Base-by-base conservation (phyloP, 2,113 vertebrate species). In the Pseudopodoces humilis region DNA sequence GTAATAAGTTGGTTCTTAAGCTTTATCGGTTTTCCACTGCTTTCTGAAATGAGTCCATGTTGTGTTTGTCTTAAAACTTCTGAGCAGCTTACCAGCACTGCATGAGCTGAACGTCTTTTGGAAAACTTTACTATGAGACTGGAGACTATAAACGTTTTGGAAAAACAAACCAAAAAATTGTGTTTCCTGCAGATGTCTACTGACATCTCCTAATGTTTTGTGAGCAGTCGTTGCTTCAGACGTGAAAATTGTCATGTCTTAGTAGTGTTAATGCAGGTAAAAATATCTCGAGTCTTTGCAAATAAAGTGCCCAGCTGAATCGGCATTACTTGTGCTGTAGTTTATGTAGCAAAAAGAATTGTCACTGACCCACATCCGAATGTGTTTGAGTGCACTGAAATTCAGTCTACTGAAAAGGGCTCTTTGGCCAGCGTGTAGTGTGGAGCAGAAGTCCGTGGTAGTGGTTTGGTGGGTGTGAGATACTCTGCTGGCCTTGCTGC, bases 311-410 rank as follows among this genome's bases (percentile, higher is more conserved):
- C 8, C 9, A 10, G 1, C 6, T 37, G 19, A 83, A 31, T 33
- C 68, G 21, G 1, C 43, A 11, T 28, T 80, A 28, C 2, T 80
- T 81, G 6, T 28, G 8, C 16, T 78, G 13, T 47, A n/a, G 15
- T 63, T 7, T 56, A 4, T 46, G 28, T 43, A 43, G 12, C 13
- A 52, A 35, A 62, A 28, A 24, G 23, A 43, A 4, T 4, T 17
- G 9, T 7, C 0, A 1, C 2, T 56, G 22, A 15, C 49, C 7
- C 74, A 7, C 18, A 27, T 83, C 2, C 1, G 0, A 27, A 47
- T 52, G 11, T 3, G 1, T 50, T 56, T 35, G 3, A 14, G 3
- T n/a, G 16, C 7, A 4, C 13, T 39, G 24, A 46, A 64, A 46
- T 8, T 50, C 2, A 43, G 4, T 68, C 4, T 4, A 0, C 24